Percentiles rank a stretch among this genome's conserved stretches.
phyloP scores from a whole-genome alignment of 2,797 vertebrate species.

The Hydrolagus colliei region DNA sequence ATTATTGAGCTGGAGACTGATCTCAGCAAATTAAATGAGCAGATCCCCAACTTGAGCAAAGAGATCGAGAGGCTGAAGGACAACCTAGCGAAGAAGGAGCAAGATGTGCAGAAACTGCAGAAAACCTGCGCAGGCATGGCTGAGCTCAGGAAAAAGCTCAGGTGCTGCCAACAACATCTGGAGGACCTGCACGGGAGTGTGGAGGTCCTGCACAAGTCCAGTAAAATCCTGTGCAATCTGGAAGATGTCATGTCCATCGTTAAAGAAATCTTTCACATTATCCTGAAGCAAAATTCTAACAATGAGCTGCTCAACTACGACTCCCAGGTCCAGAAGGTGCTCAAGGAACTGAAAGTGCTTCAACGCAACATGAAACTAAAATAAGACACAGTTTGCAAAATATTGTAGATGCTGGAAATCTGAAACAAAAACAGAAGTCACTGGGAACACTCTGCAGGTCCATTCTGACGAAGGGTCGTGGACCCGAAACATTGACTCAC shows the following conservation, averaged over 20 bases:
- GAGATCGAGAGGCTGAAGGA: conserved; percentile 5
- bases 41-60: conserved; percentile 1
- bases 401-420: too few relatives aligned
- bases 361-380: background rate
- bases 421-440: too few relatives aligned
- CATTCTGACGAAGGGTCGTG: too few relatives aligned
- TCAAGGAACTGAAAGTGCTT: background rate
- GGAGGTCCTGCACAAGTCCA: background rate
- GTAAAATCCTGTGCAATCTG: background rate
- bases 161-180: background rate
- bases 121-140: background rate
- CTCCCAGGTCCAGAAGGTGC: background rate
- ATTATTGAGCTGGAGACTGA: background rate
- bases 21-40: background rate
- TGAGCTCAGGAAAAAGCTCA: background rate
- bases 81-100: background rate
- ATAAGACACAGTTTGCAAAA: background rate
- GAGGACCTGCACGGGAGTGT: background rate
- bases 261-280: background rate
- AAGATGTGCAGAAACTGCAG: background rate
- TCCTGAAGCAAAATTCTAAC: background rate
- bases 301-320: background rate
- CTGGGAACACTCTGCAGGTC: too few relatives aligned
- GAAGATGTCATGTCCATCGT: background rate
- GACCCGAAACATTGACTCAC: too few relatives aligned